Percentiles rank a stretch among this genome's conserved stretches.
Conservation (phyloP, 2,797 vertebrate genomes). For the Myotis myotis region DNA sequence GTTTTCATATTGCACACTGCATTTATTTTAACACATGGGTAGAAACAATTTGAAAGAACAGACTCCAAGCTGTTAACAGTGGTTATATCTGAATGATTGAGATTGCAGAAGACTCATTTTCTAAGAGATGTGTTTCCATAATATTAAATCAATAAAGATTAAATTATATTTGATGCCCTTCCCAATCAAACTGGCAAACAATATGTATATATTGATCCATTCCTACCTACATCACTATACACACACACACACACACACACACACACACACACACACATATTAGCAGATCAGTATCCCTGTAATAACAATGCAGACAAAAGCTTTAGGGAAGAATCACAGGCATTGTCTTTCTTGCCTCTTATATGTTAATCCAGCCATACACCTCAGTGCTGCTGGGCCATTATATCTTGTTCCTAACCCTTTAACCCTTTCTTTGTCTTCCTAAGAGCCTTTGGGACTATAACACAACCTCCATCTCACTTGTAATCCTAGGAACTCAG, state of each 20-base stretch:
- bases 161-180: conserved; percentile 6
- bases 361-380: neutral
- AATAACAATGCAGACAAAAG: neutral
- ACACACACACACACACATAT: neutral
- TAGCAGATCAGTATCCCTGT: neutral
- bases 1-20: neutral
- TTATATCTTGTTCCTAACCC: neutral
- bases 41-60: neutral
- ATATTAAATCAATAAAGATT: conserved; percentile 39
- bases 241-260: neutral
- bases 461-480: neutral
- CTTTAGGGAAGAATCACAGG: neutral
- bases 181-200: neutral
- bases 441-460: neutral
- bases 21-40: conserved; percentile 29
- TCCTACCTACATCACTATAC: neutral
- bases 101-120: neutral
- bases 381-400: neutral
- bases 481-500: neutral
- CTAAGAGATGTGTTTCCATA: conserved; percentile 9
- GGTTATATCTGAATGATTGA: neutral
- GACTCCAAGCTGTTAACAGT: neutral
- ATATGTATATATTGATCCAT: neutral
- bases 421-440: neutral
- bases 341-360: neutral